These are phyloP conservation scores for Ramazzottius varieornatus DNA, from an alignment of 2,888 invertebrate genomes.

Conservation along the genomic window DNA sequence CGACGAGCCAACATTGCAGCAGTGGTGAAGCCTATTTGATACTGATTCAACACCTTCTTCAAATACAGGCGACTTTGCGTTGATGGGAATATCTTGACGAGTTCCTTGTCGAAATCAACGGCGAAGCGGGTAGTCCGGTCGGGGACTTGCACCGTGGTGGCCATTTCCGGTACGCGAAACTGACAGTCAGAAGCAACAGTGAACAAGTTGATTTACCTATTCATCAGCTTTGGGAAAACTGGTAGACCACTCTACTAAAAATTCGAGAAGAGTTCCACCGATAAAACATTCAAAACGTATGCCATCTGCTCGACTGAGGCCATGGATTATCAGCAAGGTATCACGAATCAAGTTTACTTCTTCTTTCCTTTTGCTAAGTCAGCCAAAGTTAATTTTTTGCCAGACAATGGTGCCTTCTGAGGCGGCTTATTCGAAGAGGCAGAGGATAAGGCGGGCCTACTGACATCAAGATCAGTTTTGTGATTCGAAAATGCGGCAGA, in stretches of 20 bases:
- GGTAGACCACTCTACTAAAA: no score
- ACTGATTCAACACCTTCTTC: not conserved
- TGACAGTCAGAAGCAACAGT: no score
- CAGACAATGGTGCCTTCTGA: not conserved
- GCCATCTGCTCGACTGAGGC: no score
- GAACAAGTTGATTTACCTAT: no score
- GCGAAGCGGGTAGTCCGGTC: not conserved
- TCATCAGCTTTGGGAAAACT: no score
- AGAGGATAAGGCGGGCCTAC: not conserved
- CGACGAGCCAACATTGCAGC: not conserved
- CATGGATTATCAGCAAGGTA: no score
- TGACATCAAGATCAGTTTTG: no score
- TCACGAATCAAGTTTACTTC: not conserved
- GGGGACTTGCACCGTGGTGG: not conserved
- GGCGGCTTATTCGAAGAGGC: not conserved
- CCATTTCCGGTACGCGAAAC: not conserved
- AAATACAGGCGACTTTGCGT: not conserved
- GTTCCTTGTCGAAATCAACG: not conserved
- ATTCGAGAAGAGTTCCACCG: no score
- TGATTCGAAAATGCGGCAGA: no score
- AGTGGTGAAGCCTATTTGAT: not conserved
- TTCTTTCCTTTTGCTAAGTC: not conserved
- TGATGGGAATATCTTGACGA: not conserved
- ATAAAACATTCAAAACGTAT: no score
- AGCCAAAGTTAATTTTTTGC: not conserved